Evolutionary conservation across 2,113 vertebrate species (phyloP), one percentile per base, ranked within the genome.

Genomic region (Mirounga angustirostris): DNA sequence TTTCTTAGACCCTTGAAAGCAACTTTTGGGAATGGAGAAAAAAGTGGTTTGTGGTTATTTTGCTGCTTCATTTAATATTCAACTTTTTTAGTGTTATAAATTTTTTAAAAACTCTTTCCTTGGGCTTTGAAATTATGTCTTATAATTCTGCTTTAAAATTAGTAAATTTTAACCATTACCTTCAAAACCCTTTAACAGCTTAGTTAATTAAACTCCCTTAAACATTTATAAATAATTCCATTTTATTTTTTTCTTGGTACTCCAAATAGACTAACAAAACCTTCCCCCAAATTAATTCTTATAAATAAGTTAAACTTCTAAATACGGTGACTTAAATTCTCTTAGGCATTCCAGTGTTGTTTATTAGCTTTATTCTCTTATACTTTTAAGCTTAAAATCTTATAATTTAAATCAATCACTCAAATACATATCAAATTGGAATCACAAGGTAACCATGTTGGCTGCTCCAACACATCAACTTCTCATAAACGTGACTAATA

Each of bases 301-400:
- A 93, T 67, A 87, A 92, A 86, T 50, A 81, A 76, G 15, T 89
- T 40, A 90, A 87, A 85, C 63, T 56, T 88, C 36, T 22, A 88
- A 33, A 69, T 89, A 76, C 9, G 28, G 61, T 33, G 24, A 86
- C 43, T 83, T 50, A 78, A 22, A 28, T 93, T 92, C 21, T 80
- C 30, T 94, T 65, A 78, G 71, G 58, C 15, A 71, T 87, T 92
- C 33, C 46, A 52, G 2, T 58, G 14, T 50, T 91, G 28, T 40
- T 88, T 73, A 50, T n/a, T 63, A 59, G 24, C 21, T 91, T 89
- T 54, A 54, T 82, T 93, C 50, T 89, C 56, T 83, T 80, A 21
- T 5, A 40, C 73, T 82, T 96, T 93, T 86, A n/a, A 86, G 46
- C 73, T 97, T 97, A 93, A 98, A 89, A 85, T 96, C 63, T 89